These are phyloP conservation scores for Drosophila arizonae DNA, from an alignment of 1,140 invertebrate genomes.

Conservation along the genomic window DNA sequence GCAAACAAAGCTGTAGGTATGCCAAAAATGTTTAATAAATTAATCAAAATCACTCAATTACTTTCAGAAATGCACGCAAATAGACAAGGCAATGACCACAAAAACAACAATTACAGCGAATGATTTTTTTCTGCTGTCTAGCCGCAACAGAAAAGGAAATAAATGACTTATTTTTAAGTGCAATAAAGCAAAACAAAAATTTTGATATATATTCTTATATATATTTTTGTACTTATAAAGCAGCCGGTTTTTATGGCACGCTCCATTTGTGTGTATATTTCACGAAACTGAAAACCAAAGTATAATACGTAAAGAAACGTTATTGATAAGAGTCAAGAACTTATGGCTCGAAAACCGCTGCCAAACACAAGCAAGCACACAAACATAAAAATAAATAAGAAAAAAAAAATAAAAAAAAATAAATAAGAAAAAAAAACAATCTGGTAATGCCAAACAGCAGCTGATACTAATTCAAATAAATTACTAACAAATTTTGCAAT, in stretches of 20 bases:
- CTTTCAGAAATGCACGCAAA: constrained; percentile 5
- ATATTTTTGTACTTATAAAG: constrained; percentile 34
- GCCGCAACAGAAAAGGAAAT: background rate
- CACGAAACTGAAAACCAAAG: constrained; percentile 47
- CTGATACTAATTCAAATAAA: constrained; percentile 52
- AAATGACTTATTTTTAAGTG: background rate
- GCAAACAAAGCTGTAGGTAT: constrained; percentile 37
- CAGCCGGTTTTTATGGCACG: constrained; percentile 38
- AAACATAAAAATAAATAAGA: constrained; percentile 10
- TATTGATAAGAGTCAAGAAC: constrained; percentile 63
- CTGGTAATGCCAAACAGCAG: constrained; percentile 56
- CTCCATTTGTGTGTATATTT: constrained; percentile 9
- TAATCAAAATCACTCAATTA: constrained; percentile 41
- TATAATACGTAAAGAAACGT: constrained; percentile 43
- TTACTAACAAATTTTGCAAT: constrained; percentile 32
- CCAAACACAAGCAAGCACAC: constrained; percentile 2
- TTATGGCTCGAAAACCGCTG: constrained; percentile 18
- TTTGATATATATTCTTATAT: background rate
- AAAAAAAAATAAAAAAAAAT: constrained; percentile 3
- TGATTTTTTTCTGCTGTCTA: background rate
- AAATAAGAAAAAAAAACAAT: constrained; percentile 23
- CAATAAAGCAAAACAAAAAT: constrained; percentile 3
- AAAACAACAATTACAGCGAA: constrained; percentile 12
- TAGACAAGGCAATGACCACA: constrained; percentile 14
- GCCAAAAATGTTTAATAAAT: constrained; percentile 61